Base-by-base conservation (phyloP, 1,140 invertebrate species). In the Holcopasites calliopsidis region DNA sequence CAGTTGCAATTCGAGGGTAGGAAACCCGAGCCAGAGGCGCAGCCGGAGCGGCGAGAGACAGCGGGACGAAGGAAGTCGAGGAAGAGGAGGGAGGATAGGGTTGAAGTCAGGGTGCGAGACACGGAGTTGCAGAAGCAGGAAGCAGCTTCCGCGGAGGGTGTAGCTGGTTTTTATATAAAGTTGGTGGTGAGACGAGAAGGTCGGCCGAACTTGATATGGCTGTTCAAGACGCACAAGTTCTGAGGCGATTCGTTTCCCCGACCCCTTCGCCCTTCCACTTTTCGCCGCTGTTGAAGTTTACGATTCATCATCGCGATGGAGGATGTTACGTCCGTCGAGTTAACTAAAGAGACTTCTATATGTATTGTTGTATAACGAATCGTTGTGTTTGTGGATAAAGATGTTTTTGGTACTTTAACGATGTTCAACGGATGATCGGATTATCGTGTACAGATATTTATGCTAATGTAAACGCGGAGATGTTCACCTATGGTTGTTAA, bases 191-290 rank as follows among this genome's bases (percentile, higher is more conserved):
- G 85, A 38, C 89, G 89, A 40, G 88, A 90, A 38, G 90, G 89
- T 68, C 84, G 82, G 18, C 52, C 87, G 8, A 88, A 91, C 60
- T 76, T 91, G 54, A 90, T 91, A 62, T 89, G 90, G 88, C 76
- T 91, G 55, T 90, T 89, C 68, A 92, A 91, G 84, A 91, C 90
- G 74, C 91, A 92, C 84, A 91, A 88, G 68, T 92, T 92, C 80
- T 92, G 21, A 66, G 60, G 62, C 18, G 10, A 21, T 54, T 49
- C 11, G 6, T 18, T 52, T 54, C 40, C 3, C 3, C 10, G 6
- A 35, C 16, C 4, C 58, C 42, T n/a, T n/a, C n/a, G n/a, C 18
- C 3, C 11, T 44, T n/a, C 23, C 3, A 8, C 21, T 35, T 35
- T 35, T 16, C 23, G 28, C 28, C 13, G 5, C 21, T 3, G 38